phyloP scores from a whole-genome alignment of 2,113 vertebrate genomes.

The Polypterus senegalus region DNA sequence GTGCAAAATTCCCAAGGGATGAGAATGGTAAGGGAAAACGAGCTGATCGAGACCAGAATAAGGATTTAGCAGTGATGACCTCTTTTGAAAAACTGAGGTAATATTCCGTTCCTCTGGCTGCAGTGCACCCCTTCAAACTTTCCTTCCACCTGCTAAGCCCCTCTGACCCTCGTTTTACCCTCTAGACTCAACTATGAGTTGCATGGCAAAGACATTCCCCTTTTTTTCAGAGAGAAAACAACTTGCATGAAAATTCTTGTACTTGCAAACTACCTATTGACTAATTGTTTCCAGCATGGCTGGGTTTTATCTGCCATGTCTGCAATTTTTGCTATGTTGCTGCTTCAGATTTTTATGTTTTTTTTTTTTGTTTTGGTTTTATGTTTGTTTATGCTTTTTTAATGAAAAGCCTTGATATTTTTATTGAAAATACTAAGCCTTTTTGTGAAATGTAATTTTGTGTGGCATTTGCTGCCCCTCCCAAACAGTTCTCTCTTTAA shows the following conservation, averaged over 20 bases:
- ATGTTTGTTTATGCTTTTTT: constrained; percentile 52
- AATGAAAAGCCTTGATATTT: constrained; percentile 54
- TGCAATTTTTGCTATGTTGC: constrained; percentile 81
- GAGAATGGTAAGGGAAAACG: constrained; percentile 92
- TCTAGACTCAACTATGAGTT: constrained; percentile 75
- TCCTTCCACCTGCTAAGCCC: constrained; percentile 52
- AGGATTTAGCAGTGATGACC: constrained; percentile 86
- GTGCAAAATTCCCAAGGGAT: constrained; percentile 86
- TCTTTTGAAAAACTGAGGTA: constrained; percentile 99
- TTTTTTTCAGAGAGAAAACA: constrained; percentile 54
- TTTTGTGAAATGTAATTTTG: constrained; percentile 44
- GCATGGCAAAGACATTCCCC: constrained; percentile 81
- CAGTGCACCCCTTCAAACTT: constrained; percentile 64
- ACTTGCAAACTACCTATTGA: constrained; percentile 91
- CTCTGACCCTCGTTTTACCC: constrained; percentile 42
- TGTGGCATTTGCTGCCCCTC: constrained; percentile 40
- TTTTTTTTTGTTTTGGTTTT: constrained; percentile 36
- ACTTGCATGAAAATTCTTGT: constrained; percentile 86
- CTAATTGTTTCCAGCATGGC: constrained; percentile 82
- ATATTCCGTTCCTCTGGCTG: constrained; percentile 87
- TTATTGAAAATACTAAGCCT: constrained; percentile 37
- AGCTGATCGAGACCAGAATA: constrained; percentile 80
- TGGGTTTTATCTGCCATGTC: constrained; percentile 85
- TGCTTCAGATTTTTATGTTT: constrained; percentile 72
- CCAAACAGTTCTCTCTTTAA: constrained; percentile 46